Evolutionary conservation across 2,888 invertebrate genomes (phyloP), one percentile per base, ranked within the genome.

Genomic region (Rhagophthalmus giganteus): DNA sequence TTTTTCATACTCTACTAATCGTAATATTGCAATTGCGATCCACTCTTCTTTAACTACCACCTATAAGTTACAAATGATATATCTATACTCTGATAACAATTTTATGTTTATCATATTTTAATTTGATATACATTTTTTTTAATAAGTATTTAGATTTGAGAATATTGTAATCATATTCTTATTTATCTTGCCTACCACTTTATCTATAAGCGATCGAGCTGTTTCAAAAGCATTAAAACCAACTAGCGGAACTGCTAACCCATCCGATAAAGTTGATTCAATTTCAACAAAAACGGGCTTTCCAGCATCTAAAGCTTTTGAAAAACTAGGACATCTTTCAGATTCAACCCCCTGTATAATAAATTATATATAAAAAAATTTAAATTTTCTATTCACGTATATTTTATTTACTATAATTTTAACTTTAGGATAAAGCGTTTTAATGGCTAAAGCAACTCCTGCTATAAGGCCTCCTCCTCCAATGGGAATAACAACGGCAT

Each of bases 391-490:
- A n/a, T n/a, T n/a, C n/a, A n/a, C n/a, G n/a, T 39, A 13, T 11
- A 31, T 9, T 12, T 15, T 20, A 62, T 88, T 84, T 75, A 94
- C 95, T 70, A 94, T 93, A 38, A 96, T 86, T 69, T 87, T 83
- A 1, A 91, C 86, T 46, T 83, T 78, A 0, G 95, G 94, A 53
- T 87, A 84, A 6, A 96, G 77, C 8, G 88, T 87, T 74, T 96
- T 97, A 44, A 94, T 81, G 1, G 94, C 95, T 0, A 92, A 82
- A 2, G 93, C 92, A 7, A 92, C 84, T 0, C 96, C 96, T 0
- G 96, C 95, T 40, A 97, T 83, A 1, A 96, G 78, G 0, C 96
- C 96, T 1, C 89, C 94, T n/a, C 95, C 96, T 0, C 96, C 96
- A 1, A 94, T 90, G 0, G 96, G 96, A 9, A 97, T 86, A 11